Evolutionary conservation across 2,888 invertebrate genomes (phyloP).

Genomic region (Hyposoter didymator): DNA sequence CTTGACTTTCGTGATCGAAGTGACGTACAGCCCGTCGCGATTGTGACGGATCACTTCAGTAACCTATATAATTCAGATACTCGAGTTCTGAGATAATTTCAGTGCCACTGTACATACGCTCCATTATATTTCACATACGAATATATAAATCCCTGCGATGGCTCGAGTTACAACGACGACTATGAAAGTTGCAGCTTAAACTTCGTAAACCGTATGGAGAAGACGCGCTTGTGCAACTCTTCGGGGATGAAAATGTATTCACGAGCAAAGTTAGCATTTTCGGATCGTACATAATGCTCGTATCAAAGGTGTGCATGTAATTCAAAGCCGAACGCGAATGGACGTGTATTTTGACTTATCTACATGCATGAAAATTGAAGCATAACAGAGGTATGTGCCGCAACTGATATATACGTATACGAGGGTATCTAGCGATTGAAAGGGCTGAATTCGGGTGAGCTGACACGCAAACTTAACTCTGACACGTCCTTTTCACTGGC

Average conservation of each 20-base stretch:
- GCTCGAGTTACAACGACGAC: not conserved
- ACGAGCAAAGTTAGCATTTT: conserved; percentile 25
- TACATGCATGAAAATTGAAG: conserved; percentile 15
- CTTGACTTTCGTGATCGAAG: no score
- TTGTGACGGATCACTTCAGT: not conserved
- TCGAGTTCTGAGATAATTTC: conserved; percentile 31
- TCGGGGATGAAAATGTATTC: not conserved
- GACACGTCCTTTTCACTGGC: conserved; percentile 12
- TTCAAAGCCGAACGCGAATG: conserved; percentile 1
- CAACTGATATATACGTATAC: conserved; percentile 21
- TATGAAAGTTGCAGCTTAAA: not conserved
- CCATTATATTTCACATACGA: not conserved
- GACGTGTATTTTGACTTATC: not conserved
- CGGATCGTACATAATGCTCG: conserved; percentile 10
- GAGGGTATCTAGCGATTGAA: not conserved
- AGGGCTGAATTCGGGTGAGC: conserved; percentile 3
- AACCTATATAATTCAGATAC: conserved; percentile 41
- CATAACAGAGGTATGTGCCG: not conserved
- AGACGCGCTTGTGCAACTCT: not conserved
- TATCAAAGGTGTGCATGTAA: conserved; percentile 11
- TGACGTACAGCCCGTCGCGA: not conserved
- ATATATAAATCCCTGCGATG: not conserved
- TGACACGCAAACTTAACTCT: conserved; percentile 1
- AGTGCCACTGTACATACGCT: conserved; percentile 6
- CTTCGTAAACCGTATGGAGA: not conserved